Percentiles rank a stretch among this genome's conserved stretches.
These are phyloP conservation scores for Cariama cristata DNA, from an alignment of 2,113 vertebrate species.

Conservation along the genomic window DNA sequence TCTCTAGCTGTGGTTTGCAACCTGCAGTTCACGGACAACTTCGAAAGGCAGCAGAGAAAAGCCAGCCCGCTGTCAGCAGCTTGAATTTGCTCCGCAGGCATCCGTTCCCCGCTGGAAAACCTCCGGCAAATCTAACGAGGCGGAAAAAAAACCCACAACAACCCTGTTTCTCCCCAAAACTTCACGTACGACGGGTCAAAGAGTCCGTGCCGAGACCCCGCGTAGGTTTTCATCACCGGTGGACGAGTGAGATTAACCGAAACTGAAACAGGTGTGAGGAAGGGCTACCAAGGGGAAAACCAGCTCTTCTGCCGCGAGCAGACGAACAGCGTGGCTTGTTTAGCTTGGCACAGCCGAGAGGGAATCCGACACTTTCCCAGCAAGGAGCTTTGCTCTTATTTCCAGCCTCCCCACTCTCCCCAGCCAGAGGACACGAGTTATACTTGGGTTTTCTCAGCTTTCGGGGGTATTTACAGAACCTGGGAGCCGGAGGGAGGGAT, in stretches of 20 bases:
- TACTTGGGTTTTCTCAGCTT: not conserved
- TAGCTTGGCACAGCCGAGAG: not conserved
- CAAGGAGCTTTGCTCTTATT: not conserved
- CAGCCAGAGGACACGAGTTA: not conserved
- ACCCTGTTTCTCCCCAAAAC: not conserved
- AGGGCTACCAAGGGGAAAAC: not conserved
- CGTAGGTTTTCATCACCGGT: no score
- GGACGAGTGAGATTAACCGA: not conserved
- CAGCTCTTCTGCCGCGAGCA: not conserved
- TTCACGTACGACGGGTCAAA: accelerated
- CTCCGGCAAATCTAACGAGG: not conserved
- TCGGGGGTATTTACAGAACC: not conserved
- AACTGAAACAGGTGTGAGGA: not conserved
- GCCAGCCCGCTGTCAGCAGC: not conserved
- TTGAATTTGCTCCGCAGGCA: not conserved
- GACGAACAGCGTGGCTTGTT: not conserved
- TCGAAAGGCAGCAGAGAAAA: not conserved
- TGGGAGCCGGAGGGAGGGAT: no score
- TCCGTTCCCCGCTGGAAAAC: not conserved
- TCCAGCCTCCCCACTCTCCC: not conserved
- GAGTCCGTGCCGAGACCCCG: not conserved
- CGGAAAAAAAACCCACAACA: not conserved
- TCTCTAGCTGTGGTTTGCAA: not conserved
- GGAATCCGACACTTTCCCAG: not conserved
- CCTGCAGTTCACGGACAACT: not conserved